A percentile compares a stretch with the other conserved stretches of the same genome.
Conservation (phyloP, 2,113 vertebrate genomes). For the Pelvicachromis taeniatus region DNA sequence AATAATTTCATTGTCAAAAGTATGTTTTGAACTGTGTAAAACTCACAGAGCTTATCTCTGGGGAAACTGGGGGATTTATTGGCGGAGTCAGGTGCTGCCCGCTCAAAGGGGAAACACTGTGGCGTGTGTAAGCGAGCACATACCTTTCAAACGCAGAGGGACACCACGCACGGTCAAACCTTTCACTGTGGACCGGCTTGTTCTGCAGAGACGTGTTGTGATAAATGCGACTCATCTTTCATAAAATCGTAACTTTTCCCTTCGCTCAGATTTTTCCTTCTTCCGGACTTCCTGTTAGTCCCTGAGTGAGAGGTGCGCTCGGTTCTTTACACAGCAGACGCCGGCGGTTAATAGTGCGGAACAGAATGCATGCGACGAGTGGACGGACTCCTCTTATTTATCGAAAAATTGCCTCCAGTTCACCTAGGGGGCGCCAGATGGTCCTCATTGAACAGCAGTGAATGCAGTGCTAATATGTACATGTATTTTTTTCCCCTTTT, state of each 20-base stretch:
- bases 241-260: neutral
- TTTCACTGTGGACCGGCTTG: conserved; percentile 77
- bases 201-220: conserved; percentile 73
- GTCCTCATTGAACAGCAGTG: neutral
- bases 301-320: neutral
- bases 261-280: neutral
- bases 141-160: conserved; percentile 77
- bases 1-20: fast-evolving
- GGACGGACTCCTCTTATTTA: neutral
- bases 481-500: neutral
- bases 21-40: fast-evolving
- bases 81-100: neutral
- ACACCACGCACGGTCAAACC: conserved; percentile 58
- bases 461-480: neutral
- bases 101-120: neutral
- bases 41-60: fast-evolving
- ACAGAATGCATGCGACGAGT: neutral
- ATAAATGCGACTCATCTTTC: conserved; percentile 81
- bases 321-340: neutral
- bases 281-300: conserved; percentile 47
- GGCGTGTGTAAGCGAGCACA: neutral
- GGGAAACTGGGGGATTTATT: neutral
- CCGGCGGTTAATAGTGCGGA: neutral
- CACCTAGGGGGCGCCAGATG: neutral
- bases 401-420: neutral